phyloP scores from a whole-genome alignment of 2,888 invertebrate genomes.

The Sinotaia quadrata region DNA sequence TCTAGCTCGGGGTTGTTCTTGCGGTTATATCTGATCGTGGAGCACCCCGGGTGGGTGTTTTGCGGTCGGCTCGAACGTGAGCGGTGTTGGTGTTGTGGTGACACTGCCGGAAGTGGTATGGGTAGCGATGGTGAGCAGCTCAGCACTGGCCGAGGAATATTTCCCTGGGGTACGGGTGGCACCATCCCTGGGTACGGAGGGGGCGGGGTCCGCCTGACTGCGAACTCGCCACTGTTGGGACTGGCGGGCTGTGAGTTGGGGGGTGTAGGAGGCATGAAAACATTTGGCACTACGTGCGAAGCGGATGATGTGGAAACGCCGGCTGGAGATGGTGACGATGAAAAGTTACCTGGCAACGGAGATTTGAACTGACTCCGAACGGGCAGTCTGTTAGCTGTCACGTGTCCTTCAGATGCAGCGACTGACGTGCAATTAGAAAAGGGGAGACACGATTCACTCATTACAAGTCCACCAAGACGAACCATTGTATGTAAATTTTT shows the following conservation, averaged over 20 bases:
- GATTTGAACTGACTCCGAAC: conserved; percentile 22
- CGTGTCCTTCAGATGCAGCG: neutral
- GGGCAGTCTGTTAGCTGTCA: conserved; percentile 2
- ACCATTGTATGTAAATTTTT: neutral
- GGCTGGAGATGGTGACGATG: conserved; percentile 8
- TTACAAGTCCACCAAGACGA: conserved; percentile 20
- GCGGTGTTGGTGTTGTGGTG: conserved; percentile 35
- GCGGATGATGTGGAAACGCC: conserved; percentile 24
- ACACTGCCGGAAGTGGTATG: conserved; percentile 28
- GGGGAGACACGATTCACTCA: conserved; percentile 11
- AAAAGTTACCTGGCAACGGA: neutral
- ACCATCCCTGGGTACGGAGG: conserved; percentile 62
- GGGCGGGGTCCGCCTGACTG: conserved; percentile 56
- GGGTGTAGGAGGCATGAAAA: conserved; percentile 58
- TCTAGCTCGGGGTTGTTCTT: conserved; percentile 97
- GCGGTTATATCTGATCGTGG: conserved; percentile 85
- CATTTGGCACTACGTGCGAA: conserved; percentile 48
- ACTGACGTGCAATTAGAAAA: conserved; percentile 7
- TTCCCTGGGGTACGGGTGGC: conserved; percentile 24
- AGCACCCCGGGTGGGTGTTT: conserved; percentile 70
- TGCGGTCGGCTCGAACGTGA: conserved; percentile 48
- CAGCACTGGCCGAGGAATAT: conserved; percentile 29
- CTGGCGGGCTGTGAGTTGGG: conserved; percentile 65
- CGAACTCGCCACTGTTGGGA: conserved; percentile 53
- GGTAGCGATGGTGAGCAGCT: conserved; percentile 32